phyloP scores from a whole-genome alignment of 1,140 invertebrate genomes.

The Cydia strobilella region DNA sequence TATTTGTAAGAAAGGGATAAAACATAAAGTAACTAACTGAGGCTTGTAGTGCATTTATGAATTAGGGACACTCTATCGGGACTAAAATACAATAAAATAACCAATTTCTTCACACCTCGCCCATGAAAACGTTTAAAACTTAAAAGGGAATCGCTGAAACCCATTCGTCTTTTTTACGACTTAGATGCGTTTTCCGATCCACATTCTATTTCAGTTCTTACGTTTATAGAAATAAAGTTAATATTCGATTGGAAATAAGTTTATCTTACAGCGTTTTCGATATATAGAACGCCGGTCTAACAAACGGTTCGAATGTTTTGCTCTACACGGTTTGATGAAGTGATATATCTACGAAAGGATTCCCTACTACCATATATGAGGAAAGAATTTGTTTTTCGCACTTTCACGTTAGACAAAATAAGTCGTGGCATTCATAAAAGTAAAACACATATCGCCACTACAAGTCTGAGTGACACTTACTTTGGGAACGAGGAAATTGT shows the following conservation, averaged over 20 bases:
- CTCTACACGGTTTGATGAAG: constrained; percentile 13
- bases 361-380: background rate
- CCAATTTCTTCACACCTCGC: constrained; percentile 11
- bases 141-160: background rate
- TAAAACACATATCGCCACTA: background rate
- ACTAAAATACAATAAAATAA: background rate
- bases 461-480: background rate
- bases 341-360: background rate
- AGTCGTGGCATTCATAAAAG: background rate
- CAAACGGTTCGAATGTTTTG: constrained; percentile 16
- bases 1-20: no score
- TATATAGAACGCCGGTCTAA: background rate
- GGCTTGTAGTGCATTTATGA: no score
- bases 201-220: background rate
- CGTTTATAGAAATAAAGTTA: background rate
- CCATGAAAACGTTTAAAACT: constrained; percentile 18
- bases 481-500: background rate
- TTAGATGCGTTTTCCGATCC: background rate
- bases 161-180: constrained; percentile 26
- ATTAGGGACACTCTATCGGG: no score
- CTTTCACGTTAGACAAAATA: background rate
- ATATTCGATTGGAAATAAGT: background rate
- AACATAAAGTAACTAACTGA: no score
- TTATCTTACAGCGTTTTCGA: background rate
- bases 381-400: background rate